Base-by-base conservation (phyloP, 37 sponge, comb jelly and placozoan species). In the Haliclona indistincta region DNA sequence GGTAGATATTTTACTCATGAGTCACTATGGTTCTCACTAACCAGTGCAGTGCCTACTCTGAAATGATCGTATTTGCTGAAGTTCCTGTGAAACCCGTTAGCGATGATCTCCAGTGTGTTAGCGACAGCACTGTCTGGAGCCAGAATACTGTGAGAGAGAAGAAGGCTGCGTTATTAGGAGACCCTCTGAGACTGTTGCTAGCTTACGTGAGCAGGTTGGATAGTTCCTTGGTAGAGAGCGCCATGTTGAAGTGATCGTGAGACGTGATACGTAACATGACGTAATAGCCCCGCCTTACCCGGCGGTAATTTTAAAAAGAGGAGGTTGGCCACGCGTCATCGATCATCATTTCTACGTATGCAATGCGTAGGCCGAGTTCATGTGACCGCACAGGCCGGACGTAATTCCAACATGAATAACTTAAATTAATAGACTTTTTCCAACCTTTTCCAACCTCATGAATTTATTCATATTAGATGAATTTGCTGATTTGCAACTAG, bases 51-150 rank as follows among this genome's bases (percentile, higher is more conserved):
- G 2, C 92, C 95, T 6, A 94, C 88, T 83, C 95, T 75, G 65
- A 94, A 97, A 43, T 88, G 79, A 68, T 97, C 98, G 28, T 75
- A 64, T 67, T 78, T 73, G 54, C 80, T 78, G 68, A 94, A 94
- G 53, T 88, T 62, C 1, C 88, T 83, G 47, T 88, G 79, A 54
- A 90, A 89, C 11, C 81, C 68, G 15, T 68, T 58, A 0, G 77
- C 74, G n/a, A 97, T 35, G 6, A 80, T 64, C 76, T 97, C 98
- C 40, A 97, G 76, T n/a, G 70, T 88, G 33, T 49, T 81, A 17
- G 74, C 23, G 38, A 4, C 30, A 43, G 84, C 28, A 15, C 66
- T 87, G 22, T 86, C 93, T 38, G 83, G 88, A 0, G 93, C 69
- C 47, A 92, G 43, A 33, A 92, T 49, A 36, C 93, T 92, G 60